These are phyloP conservation scores for Digitonthophagus gazella DNA, from an alignment of 2,888 invertebrate species.

Conservation along the genomic window DNA sequence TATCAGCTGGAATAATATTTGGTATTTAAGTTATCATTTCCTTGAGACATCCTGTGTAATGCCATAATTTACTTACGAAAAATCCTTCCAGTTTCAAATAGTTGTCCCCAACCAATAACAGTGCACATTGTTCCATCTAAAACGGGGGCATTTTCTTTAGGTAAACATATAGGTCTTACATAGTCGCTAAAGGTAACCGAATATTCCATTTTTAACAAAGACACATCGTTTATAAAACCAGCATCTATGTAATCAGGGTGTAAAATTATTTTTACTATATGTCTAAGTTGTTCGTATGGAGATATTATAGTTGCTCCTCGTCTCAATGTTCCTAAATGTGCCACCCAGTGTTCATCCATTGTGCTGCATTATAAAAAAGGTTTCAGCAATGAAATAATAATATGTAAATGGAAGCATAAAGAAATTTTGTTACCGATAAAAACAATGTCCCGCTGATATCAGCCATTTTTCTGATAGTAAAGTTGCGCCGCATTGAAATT, in stretches of 20 bases:
- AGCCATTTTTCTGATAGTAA: conserved; percentile 71
- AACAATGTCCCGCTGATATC: conserved; percentile 78
- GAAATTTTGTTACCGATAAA: conserved; percentile 63
- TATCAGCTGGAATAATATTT: conserved; percentile 62
- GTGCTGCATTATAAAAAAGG: conserved; percentile 54
- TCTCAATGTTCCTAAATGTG: conserved; percentile 71
- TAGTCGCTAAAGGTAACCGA: conserved; percentile 62
- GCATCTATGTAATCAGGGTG: conserved; percentile 74
- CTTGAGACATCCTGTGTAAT: too few relatives aligned
- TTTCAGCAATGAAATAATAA: conserved; percentile 24
- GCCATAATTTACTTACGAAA: conserved; percentile 63
- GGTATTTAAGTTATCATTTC: not conserved
- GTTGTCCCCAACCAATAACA: conserved; percentile 79
- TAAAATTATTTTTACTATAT: conserved; percentile 63
- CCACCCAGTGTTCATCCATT: conserved; percentile 75
- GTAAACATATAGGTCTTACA: conserved; percentile 65
- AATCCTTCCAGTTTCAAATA: conserved; percentile 74
- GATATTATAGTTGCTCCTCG: conserved; percentile 71
- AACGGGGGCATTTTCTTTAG: conserved; percentile 58
- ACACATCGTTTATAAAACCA: conserved; percentile 78
- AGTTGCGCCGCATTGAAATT: conserved; percentile 81
- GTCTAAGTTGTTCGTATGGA: conserved; percentile 70
- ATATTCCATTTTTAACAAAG: conserved; percentile 62
- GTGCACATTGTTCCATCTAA: conserved; percentile 70
- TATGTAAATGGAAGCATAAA: not conserved